Percentiles rank a stretch among this genome's conserved stretches.
Conservation (phyloP, 1,140 invertebrate genomes). For the Saccostrea echinata region DNA sequence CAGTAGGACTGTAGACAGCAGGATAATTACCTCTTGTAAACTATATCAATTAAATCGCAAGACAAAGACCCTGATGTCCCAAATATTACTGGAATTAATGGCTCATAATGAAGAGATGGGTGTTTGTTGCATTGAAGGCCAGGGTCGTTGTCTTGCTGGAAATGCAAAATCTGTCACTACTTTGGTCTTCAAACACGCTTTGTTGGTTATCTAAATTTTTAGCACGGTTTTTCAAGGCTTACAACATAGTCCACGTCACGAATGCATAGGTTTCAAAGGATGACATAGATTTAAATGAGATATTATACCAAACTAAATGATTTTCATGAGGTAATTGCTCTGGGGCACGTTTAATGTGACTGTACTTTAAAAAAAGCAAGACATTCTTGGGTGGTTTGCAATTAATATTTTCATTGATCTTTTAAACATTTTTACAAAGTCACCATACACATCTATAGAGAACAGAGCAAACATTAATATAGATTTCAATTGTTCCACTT, state of each 20-base stretch:
- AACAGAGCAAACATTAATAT: too few species aligned
- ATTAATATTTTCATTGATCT: not conserved
- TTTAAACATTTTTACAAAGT: too few species aligned
- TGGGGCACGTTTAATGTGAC: not conserved
- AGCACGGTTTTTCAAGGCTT: not conserved
- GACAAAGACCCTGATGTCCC: slow-evolving; percentile 1
- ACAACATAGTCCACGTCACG: slow-evolving; percentile 12
- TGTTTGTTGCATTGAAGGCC: not conserved
- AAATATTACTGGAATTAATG: slow-evolving; percentile 28
- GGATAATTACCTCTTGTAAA: slow-evolving; percentile 21
- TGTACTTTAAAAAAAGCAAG: slow-evolving; percentile 6
- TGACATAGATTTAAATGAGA: slow-evolving; percentile 17
- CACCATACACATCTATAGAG: too few species aligned
- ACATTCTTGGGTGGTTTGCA: slow-evolving; percentile 17
- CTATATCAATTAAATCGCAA: slow-evolving; percentile 27
- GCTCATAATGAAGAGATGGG: not conserved
- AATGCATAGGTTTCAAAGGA: slow-evolving; percentile 14
- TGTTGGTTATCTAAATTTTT: slow-evolving; percentile 5
- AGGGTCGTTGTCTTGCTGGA: slow-evolving; percentile 14
- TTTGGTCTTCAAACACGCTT: slow-evolving; percentile 4
- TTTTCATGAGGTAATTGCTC: slow-evolving; percentile 26
- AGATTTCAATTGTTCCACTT: too few species aligned
- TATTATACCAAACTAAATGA: slow-evolving; percentile 21
- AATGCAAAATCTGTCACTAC: slow-evolving; percentile 22
- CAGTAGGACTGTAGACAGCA: not conserved